These are phyloP conservation scores for Himantopus leucocephalus DNA, from an alignment of 2,113 vertebrate species.

Conservation along the genomic window DNA sequence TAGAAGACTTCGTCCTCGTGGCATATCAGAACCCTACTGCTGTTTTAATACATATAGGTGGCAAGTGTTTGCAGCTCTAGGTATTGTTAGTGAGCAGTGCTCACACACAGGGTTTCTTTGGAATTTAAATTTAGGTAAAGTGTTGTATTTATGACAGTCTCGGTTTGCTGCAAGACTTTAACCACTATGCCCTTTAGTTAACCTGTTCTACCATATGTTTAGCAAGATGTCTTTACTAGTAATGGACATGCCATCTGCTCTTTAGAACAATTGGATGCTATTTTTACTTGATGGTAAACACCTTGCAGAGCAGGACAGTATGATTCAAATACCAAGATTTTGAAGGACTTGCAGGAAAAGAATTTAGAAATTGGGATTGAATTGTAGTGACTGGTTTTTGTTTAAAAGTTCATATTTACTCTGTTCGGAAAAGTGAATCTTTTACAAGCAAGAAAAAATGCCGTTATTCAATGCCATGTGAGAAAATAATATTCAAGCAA, in stretches of 20 bases:
- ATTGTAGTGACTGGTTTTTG: not conserved
- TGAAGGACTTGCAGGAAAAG: constrained; percentile 29
- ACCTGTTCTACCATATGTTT: constrained; percentile 74
- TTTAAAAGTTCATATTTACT: not conserved
- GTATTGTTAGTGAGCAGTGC: not conserved
- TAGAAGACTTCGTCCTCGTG: not conserved
- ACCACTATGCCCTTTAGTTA: constrained; percentile 69
- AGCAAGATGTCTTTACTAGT: constrained; percentile 72
- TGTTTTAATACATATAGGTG: not conserved
- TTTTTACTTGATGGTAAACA: constrained; percentile 68
- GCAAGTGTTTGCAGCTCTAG: not conserved
- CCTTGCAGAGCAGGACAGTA: constrained; percentile 36
- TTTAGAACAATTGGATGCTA: constrained; percentile 57
- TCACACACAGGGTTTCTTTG: not conserved
- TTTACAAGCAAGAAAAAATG: not conserved
- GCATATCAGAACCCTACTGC: not conserved
- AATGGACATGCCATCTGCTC: constrained; percentile 74
- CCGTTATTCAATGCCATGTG: not conserved
- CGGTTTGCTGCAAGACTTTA: constrained; percentile 48
- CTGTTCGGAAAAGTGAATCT: not conserved
- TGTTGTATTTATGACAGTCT: constrained; percentile 55
- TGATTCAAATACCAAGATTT: constrained; percentile 23
- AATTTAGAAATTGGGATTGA: not conserved
- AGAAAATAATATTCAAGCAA: not conserved
- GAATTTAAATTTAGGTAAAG: not conserved